Base-by-base conservation (phyloP, 2,888 invertebrate genomes). In the Lasioglossum vierecki region DNA sequence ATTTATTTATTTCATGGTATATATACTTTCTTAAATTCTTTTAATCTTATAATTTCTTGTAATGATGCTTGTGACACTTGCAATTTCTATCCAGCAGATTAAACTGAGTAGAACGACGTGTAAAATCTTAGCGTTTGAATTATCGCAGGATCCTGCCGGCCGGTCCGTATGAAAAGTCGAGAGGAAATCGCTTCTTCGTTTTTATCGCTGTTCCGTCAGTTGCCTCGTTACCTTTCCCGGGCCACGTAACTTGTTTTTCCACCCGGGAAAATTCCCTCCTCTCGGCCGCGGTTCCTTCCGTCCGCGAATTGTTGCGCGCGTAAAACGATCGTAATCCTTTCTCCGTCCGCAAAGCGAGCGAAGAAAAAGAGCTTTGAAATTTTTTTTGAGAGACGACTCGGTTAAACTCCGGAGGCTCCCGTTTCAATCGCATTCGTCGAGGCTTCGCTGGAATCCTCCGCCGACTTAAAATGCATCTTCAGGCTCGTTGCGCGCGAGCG, bases 221-320 rank as follows among this genome's bases (percentile, higher is more conserved):
- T 60, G 26, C 26, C 60, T 60, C 60, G 60, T 60, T 60, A 26
- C 26, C 26, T 63, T 30, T 63, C 15, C n/a, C 15, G 30, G 26
- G 60, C 26, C 13, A 13, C 15, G 26, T 63, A 63, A 63, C 53
- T 53, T 53, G 53, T 53, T 53, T 53, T 53, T 53, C 22, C 53
- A 22, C 53, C 22, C 53, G 53, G 53, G 9, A 53, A 53, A 53
- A 22, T 53, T 22, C 53, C 53, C 22, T 53, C 22, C 22, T 53
- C 9, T 53, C 22, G 22, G 9, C 22, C 22, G 9, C 22, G 53
- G 53, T 22, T 53, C 53, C 22, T 22, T 53, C 53, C 53, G 9
- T 53, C 53, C 30, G 30, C 60, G 60, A 63, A 63, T 63, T 63
- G 60, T 26, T 30, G 60, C 60, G 60, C 60, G 60, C 60, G 60